Conservation (phyloP, 2,888 invertebrate species). For the Calameuta filiformis region DNA sequence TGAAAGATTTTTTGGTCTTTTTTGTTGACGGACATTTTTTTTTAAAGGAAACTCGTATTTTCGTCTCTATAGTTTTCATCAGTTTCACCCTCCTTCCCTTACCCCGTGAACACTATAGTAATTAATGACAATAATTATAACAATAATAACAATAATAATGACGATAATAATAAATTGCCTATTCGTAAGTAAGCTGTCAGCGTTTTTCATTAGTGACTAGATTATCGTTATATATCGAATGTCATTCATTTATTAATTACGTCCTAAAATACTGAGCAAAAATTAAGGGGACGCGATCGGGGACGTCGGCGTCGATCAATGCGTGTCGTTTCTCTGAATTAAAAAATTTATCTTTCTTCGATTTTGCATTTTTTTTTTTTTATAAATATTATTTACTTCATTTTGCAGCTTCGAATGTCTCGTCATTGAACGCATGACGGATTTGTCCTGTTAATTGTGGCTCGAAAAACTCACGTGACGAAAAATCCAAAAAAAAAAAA, state of each 20-base stretch:
- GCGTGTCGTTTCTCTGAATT: background rate
- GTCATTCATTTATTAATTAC: constrained; percentile 32
- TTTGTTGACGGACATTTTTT: background rate
- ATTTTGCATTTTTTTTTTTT: background rate
- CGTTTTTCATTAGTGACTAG: constrained; percentile 2
- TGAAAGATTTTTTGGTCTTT: background rate
- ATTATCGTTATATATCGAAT: constrained; percentile 22
- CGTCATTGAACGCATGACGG: background rate
- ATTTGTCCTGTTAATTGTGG: background rate
- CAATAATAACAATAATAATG: constrained; percentile 17
- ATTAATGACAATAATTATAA: constrained; percentile 3
- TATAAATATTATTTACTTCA: background rate
- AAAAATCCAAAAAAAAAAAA: no score
- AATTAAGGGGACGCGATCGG: constrained; percentile 14
- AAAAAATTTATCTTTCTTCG: background rate
- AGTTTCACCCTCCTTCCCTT: constrained; percentile 3
- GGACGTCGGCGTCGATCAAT: background rate
- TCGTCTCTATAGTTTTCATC: background rate
- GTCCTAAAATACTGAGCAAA: constrained; percentile 44
- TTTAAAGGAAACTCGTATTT: constrained; percentile 2
- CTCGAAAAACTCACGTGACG: background rate
- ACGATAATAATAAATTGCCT: constrained; percentile 19
- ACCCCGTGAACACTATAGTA: background rate
- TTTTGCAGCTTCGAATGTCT: background rate
- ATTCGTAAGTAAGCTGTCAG: constrained; percentile 23